Evolutionary conservation across 2,113 vertebrate species (phyloP), one percentile per base, ranked within the genome.

Genomic region (Camelus dromedarius): DNA sequence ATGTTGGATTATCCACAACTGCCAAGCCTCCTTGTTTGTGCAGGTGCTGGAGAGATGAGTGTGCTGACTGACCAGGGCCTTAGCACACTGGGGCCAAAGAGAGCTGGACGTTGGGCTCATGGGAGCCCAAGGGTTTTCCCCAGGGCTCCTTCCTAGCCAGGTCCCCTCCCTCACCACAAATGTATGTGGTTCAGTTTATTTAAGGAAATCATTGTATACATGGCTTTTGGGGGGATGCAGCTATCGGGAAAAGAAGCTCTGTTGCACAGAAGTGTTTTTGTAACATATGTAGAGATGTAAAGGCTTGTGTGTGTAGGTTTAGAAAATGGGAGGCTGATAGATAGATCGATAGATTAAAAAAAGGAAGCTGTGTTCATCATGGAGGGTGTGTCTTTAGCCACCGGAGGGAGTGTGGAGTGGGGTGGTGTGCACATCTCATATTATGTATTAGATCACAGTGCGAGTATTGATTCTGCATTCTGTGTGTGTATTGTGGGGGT

Each of bases 81-180:
- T 26, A 0, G 52, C n/a, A 52, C 56, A 2, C 67, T 3, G 32
- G 58, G 56, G 48, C 82, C 13, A 0, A 12, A 75, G 95, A 26
- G 54, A n/a, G 52, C 16, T 28, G 0, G 11, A 30, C 18, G 1
- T 1, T 22, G 26, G n/a, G 15, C 70, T 73, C 32, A 1, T 0
- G 8, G 56, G 82, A 87, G 73, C 24, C 7, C 9, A 7, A 12
- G 42, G 46, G 16, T 60, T 67, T 70, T 38, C 86, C 77, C 0
- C 3, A 42, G 56, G 73, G 73, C 46, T 42, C 15, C 70, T 58
- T 76, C 26, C 70, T 58, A 52, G 42, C 22, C 73, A 18, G 67
- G 81, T 46, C 35, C 19, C 20, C 48, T 46, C 2, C 28, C 60
- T 9, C 2, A 2, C 58, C 72, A 3, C 11, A 46, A 42, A 38